Percentiles rank a stretch among this genome's conserved stretches.
Conservation (phyloP, 1,140 invertebrate genomes). For the Micrasema longulum region DNA sequence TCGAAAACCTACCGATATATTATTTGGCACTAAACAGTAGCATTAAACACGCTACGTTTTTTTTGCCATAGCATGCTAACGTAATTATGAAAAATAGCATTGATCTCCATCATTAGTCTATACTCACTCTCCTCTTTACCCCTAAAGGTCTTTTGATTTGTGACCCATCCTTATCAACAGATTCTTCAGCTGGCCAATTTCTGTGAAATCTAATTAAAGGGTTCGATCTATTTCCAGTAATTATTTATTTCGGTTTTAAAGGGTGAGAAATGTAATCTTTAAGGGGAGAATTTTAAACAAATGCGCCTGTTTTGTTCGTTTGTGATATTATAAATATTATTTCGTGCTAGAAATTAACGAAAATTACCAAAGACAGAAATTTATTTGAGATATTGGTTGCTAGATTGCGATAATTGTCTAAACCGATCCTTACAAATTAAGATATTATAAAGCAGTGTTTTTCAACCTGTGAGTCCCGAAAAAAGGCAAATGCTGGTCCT, state of each 20-base stretch:
- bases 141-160: slow-evolving; percentile 14
- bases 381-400: background rate
- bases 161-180: slow-evolving; percentile 27
- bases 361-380: background rate
- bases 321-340: background rate
- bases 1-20: too few relatives aligned
- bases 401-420: background rate
- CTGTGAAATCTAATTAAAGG: slow-evolving; percentile 25
- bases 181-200: slow-evolving; percentile 20
- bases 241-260: background rate
- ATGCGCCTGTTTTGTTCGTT: background rate
- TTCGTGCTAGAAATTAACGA: background rate
- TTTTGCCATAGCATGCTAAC: too few relatives aligned
- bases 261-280: background rate
- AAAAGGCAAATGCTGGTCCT: too few relatives aligned
- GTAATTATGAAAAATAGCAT: too few relatives aligned
- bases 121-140: too few relatives aligned
- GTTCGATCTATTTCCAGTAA: slow-evolving; percentile 17
- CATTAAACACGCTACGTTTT: too few relatives aligned
- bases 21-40: too few relatives aligned
- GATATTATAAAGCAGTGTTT: too few relatives aligned
- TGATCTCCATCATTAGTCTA: too few relatives aligned
- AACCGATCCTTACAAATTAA: background rate
- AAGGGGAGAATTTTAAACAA: background rate
- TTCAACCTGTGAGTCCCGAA: too few relatives aligned